These are phyloP conservation scores for Apis florea DNA, from an alignment of 1,140 invertebrate genomes.

Conservation along the genomic window DNA sequence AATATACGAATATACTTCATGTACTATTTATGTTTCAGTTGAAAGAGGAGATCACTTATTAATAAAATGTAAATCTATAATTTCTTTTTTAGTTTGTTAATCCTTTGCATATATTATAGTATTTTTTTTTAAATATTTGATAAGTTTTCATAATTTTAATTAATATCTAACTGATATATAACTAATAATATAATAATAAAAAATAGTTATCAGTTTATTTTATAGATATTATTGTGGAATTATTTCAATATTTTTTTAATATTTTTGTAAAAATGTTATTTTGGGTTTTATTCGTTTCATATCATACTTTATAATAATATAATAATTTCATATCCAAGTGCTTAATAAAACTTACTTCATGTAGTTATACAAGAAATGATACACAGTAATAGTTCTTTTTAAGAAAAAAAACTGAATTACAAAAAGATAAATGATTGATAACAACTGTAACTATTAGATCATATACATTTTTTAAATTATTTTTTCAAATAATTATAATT, in stretches of 20 bases:
- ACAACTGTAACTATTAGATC: too few species aligned
- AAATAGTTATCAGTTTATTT: not conserved
- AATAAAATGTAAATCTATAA: conserved; percentile 67
- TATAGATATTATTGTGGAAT: not conserved
- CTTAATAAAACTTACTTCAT: not conserved
- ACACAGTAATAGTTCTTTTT: not conserved
- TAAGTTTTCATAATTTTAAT: not conserved
- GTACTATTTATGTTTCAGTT: conserved; percentile 65
- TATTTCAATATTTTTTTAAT: too few species aligned
- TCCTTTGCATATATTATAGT: conserved; percentile 30
- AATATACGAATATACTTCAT: conserved; percentile 55
- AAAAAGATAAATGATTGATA: not conserved
- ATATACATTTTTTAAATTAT: too few species aligned
- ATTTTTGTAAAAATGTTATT: not conserved
- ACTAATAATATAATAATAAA: not conserved
- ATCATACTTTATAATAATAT: not conserved
- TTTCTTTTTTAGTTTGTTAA: conserved; percentile 51
- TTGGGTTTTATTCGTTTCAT: not conserved
- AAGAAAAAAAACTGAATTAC: not conserved
- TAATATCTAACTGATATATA: not conserved
- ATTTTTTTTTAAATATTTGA: not conserved
- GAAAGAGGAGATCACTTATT: conserved; percentile 62
- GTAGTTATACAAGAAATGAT: not conserved
- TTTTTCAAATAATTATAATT: too few species aligned
- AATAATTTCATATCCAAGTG: not conserved